Base-by-base conservation (phyloP, 2,888 invertebrate species). In the Xanthostigma xanthostigma region DNA sequence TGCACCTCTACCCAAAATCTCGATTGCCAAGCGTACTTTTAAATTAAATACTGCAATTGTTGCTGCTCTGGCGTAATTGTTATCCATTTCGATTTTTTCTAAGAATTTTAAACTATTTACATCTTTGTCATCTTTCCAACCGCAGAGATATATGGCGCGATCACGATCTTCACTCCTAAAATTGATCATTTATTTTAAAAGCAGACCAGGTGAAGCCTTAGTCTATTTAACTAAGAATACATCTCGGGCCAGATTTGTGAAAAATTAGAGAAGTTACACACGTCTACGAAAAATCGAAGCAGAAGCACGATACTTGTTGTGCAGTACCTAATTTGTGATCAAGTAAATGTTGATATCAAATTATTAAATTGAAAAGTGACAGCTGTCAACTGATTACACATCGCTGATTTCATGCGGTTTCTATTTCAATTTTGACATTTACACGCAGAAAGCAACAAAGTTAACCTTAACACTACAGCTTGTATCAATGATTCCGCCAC, bases 31-130 rank as follows among this genome's bases (percentile, higher is more conserved):
- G 49, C 83, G 78, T 55, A 95, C 74, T 62, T 87, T 83, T 58
- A 94, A 74, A 67, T 91, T 89, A 68, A 94, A 95, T 47, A 91
- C 83, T 44, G 91, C 87, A 49, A 95, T 82, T 50, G 94, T 90
- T 37, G 94, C 92, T 39, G 93, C 93, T 62, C 92, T 78, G 49
- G 84, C 78, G 68, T 81, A 78, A 57, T 81, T 75, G 63, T 79
- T 77, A 62, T 82, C 81, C 48, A 78, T 78, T 63, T 86, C 84
- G 39, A 91, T 70, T 57, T 80, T 72, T 45, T 78, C 76, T n/a
- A 81, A 64, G 53, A 79, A 78, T 6, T 70, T 69, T 36, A 78
- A 62, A 4, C 67, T 63, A 48, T 69, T 66, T 60, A 66, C 66
- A 59, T 86, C 84, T 63, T 80, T 80, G 56, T 90, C 87, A 64